Evolutionary conservation across 1,140 invertebrate species (phyloP), one percentile per base, ranked within the genome.

Genomic region (Chionoecetes opilio): DNA sequence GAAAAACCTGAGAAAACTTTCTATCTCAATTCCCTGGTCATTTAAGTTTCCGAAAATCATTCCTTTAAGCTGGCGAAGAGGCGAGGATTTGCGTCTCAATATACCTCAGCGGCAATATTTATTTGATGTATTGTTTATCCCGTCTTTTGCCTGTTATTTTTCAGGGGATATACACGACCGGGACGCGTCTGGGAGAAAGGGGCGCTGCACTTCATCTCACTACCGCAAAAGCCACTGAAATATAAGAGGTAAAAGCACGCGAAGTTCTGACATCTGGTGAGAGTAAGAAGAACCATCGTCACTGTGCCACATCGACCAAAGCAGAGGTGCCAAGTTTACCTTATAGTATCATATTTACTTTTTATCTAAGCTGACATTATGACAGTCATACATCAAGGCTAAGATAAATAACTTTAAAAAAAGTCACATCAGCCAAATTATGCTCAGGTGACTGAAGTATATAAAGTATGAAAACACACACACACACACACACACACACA

Each of bases 211-310:
- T 75, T 75, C 63, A 75, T 75, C 63, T 21, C 26, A 8, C 63
- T 8, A 8, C 63, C 21, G 63, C 63, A 75, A 75, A 75, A 75
- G 21, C n/a, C 63, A 75, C 63, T 75, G 63, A 75, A 75, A 75
- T 75, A 75, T 75, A 26, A 75, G 63, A 75, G 63, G 63, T 75
- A 75, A 75, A 75, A 75, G 63, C 63, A 75, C 63, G 63, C 63
- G 21, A 75, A 75, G 63, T 75, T 75, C 63, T 75, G 63, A 75
- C 63, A 75, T 75, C 63, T 75, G 63, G 63, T 21, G 63, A 21
- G 63, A 5, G 63, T n/a, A 75, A 75, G 63, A 75, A 75, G 63
- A 75, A 75, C 63, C 63, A 75, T 6, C 21, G 63, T 5, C 63
- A 75, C n/a, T 17, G 21, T 75, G 63, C 63, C 63, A 75, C 63